These are phyloP conservation scores for Zelleria hepariella DNA, from an alignment of 2,888 invertebrate species.

Conservation along the genomic window DNA sequence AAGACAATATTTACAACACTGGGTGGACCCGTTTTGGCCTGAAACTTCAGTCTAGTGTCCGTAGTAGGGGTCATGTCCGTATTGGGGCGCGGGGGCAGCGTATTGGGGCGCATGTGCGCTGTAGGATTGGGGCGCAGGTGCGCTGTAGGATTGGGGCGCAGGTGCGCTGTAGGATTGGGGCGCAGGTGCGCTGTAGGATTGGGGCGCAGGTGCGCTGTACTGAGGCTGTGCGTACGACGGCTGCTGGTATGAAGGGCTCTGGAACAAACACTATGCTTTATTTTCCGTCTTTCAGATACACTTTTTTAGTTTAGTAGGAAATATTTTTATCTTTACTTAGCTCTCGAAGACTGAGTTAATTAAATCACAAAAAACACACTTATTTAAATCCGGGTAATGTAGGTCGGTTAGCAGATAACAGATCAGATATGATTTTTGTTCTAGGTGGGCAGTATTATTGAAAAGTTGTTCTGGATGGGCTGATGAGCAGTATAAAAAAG, in stretches of 20 bases:
- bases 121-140: neutral
- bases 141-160: constrained; percentile 19
- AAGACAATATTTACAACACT: too few species aligned
- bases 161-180: constrained; percentile 12
- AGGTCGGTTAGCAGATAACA: too few species aligned
- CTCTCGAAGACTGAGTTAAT: too few species aligned
- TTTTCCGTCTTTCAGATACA: neutral
- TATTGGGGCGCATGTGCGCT: constrained; percentile 7
- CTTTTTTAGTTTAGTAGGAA: too few species aligned
- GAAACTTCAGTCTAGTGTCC: constrained; percentile 28
- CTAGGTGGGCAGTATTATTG: too few species aligned
- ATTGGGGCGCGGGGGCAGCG: constrained; percentile 18
- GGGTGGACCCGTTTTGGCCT: neutral
- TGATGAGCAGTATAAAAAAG: too few species aligned
- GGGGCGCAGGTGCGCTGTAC: neutral
- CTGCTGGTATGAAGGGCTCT: constrained; percentile 1
- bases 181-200: neutral
- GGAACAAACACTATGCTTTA: neutral
- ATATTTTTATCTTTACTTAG: too few species aligned
- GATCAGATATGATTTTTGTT: too few species aligned
- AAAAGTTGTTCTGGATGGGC: too few species aligned
- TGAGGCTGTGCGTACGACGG: neutral
- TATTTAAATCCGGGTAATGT: too few species aligned
- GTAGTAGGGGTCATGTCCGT: constrained; percentile 51
- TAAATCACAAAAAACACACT: too few species aligned